Percentiles rank a stretch among this genome's conserved stretches.
phyloP scores from a whole-genome alignment of 2,888 invertebrate genomes.

The Hirtodrosophila duncani region DNA sequence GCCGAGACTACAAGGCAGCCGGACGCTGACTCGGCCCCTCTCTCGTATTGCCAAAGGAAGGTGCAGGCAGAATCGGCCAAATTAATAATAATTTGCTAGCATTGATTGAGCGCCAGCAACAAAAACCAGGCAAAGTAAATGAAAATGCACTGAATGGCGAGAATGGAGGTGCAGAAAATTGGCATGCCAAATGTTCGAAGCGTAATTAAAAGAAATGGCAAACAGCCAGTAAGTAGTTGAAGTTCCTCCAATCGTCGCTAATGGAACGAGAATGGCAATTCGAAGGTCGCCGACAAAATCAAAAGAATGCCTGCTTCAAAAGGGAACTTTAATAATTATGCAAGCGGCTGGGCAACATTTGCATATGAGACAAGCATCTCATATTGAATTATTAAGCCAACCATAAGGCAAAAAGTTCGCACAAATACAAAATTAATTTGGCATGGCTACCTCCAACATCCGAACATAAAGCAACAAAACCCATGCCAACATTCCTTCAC shows the following conservation, averaged over 20 bases:
- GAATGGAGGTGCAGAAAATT: slow-evolving; percentile 5
- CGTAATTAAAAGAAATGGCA: slow-evolving; percentile 55
- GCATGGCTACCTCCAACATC: slow-evolving; percentile 34
- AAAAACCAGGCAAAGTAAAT: slow-evolving; percentile 15
- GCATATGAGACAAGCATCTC: slow-evolving; percentile 14
- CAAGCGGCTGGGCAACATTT: slow-evolving; percentile 7
- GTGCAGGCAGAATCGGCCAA: slow-evolving; percentile 42
- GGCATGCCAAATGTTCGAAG: slow-evolving; percentile 5
- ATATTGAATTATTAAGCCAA: slow-evolving; percentile 35
- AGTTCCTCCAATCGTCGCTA: slow-evolving; percentile 49
- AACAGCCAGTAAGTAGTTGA: slow-evolving; percentile 29
- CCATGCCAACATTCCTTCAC: background rate
- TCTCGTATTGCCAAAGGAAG: too few relatives aligned
- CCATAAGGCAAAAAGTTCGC: slow-evolving; percentile 28
- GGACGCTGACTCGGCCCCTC: background rate
- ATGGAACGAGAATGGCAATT: slow-evolving; percentile 31
- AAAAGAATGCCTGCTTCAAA: too few relatives aligned
- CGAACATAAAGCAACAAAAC: background rate
- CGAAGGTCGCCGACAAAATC: too few relatives aligned
- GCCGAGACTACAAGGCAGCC: slow-evolving; percentile 18
- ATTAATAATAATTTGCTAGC: slow-evolving; percentile 68
- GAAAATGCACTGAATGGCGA: slow-evolving; percentile 16
- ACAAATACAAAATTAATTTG: slow-evolving; percentile 55
- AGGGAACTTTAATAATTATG: too few relatives aligned
- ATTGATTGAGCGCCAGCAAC: slow-evolving; percentile 39